Percentiles rank a stretch among this genome's conserved stretches.
Conservation (phyloP, 1,140 invertebrate genomes). For the Drosophila carrolli region DNA sequence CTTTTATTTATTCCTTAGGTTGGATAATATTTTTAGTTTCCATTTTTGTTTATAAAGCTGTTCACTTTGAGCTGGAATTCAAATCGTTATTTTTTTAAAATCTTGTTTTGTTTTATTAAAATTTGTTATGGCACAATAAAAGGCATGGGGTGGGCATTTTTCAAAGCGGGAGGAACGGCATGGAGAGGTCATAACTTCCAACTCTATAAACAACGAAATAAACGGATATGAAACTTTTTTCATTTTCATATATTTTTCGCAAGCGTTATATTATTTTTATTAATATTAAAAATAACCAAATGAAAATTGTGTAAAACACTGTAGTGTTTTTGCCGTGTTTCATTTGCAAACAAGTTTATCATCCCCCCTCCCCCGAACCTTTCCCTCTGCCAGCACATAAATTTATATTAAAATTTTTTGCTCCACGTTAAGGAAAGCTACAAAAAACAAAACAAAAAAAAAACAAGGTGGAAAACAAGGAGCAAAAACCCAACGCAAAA, state of each 20-base stretch:
- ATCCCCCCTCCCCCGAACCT: not conserved
- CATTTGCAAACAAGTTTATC: constrained; percentile 34
- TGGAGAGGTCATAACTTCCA: constrained; percentile 3
- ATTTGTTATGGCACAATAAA: constrained; percentile 44
- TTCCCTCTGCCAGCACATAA: constrained; percentile 59
- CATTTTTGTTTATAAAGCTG: not conserved
- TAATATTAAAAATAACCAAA: constrained; percentile 25
- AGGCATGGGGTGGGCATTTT: constrained; percentile 12
- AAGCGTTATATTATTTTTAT: constrained; percentile 10
- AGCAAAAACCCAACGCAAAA: constrained; percentile 32
- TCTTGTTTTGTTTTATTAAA: constrained; percentile 23
- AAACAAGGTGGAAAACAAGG: constrained; percentile 16
- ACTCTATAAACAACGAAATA: constrained; percentile 36
- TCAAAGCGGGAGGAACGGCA: not conserved
- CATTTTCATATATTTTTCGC: constrained; percentile 11
- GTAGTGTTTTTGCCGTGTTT: constrained; percentile 31
- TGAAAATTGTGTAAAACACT: constrained; percentile 33
- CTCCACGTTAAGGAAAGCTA: constrained; percentile 55
- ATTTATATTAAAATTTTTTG: constrained; percentile 78
- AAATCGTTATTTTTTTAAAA: constrained; percentile 12
- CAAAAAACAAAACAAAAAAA: constrained; percentile 54
- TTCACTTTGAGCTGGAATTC: constrained; percentile 1
- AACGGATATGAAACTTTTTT: constrained; percentile 46
- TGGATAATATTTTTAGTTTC: too few relatives aligned
- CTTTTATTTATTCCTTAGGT: too few relatives aligned